Conservation (phyloP, 2,797 vertebrate genomes). For the Toxotes lorentzi region DNA sequence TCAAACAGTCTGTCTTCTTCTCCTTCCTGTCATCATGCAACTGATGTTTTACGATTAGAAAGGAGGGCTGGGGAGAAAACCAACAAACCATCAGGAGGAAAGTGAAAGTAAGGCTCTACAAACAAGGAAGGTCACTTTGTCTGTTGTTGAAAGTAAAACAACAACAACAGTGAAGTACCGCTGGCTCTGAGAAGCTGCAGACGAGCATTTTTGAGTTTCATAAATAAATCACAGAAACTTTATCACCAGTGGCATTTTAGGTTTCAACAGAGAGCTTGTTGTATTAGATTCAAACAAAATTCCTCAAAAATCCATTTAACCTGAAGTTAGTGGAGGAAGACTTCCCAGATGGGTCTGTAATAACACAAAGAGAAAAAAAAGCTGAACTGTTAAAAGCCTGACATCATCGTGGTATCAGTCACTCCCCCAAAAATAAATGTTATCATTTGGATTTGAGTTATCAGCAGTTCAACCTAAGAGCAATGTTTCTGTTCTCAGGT, state of each 20-base stretch:
- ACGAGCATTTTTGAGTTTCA: not conserved
- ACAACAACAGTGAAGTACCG: no score
- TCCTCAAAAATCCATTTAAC: not conserved
- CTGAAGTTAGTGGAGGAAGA: not conserved
- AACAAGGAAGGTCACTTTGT: slow-evolving; percentile 7
- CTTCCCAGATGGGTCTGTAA: not conserved
- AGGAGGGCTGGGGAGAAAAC: not conserved
- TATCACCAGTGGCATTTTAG: no score
- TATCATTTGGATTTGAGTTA: not conserved
- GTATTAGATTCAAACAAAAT: not conserved
- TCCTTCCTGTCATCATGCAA: slow-evolving; percentile 31
- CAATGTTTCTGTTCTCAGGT: not conserved
- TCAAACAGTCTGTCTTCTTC: not conserved
- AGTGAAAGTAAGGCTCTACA: slow-evolving; percentile 17
- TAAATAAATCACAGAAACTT: not conserved
- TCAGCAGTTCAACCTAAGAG: not conserved
- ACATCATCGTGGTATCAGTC: no score
- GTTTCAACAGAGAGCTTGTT: not conserved
- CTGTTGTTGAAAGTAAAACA: not conserved
- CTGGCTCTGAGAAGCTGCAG: no score
- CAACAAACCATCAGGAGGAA: slow-evolving; percentile 25
- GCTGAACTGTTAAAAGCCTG: not conserved
- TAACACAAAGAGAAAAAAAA: no score
- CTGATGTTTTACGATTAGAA: slow-evolving; percentile 35
- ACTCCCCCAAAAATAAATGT: no score